phyloP scores from a whole-genome alignment of 2,797 vertebrate species.

The Synanceia verrucosa region DNA sequence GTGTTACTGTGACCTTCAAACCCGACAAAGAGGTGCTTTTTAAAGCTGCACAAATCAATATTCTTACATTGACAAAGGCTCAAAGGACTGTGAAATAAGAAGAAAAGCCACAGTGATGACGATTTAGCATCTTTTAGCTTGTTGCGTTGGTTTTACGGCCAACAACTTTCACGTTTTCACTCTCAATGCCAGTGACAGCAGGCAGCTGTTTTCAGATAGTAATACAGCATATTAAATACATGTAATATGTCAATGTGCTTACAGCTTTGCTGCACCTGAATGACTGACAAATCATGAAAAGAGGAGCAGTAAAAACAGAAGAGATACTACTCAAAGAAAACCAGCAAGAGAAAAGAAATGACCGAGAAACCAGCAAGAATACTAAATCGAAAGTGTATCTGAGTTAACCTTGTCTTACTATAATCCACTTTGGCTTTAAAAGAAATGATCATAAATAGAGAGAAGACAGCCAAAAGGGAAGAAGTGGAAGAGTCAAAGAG shows the following conservation, averaged over 20 bases:
- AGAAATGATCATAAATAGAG: background rate
- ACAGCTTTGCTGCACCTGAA: too few relatives aligned
- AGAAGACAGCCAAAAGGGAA: background rate
- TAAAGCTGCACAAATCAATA: background rate
- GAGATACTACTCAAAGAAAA: background rate
- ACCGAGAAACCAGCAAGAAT: background rate
- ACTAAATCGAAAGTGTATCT: background rate
- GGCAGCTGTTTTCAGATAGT: background rate
- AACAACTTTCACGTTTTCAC: too few relatives aligned
- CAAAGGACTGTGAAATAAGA: background rate
- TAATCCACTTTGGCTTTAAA: background rate
- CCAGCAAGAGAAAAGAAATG: background rate
- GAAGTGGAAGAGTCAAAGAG: constrained; percentile 10
- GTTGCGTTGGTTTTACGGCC: too few relatives aligned
- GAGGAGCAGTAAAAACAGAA: background rate
- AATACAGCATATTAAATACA: too few relatives aligned
- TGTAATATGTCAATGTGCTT: too few relatives aligned
- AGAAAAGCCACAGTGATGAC: background rate
- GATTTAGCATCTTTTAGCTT: background rate
- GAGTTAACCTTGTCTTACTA: background rate
- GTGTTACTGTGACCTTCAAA: constrained; percentile 3
- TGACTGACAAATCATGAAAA: background rate
- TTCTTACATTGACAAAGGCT: background rate
- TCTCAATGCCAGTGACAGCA: background rate
- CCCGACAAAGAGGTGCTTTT: background rate